A percentile compares a stretch with the other conserved stretches of the same genome.
These are phyloP conservation scores for Riparia riparia DNA, from an alignment of 2,113 vertebrate genomes.

Conservation along the genomic window DNA sequence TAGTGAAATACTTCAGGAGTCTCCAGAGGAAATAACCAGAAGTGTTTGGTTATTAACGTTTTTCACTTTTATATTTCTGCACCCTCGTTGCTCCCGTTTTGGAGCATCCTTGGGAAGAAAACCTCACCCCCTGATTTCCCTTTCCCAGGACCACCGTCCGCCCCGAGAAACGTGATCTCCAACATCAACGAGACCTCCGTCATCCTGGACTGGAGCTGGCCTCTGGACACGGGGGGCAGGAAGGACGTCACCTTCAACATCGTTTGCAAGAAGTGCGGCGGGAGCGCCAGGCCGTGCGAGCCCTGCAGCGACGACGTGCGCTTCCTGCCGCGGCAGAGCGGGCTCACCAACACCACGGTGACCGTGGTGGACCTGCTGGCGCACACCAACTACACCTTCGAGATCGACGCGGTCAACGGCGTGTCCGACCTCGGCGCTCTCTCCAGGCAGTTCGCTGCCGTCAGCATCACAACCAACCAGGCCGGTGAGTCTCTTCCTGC, in stretches of 20 bases:
- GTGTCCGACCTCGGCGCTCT: conserved; percentile 85
- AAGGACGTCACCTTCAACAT: conserved; percentile 93
- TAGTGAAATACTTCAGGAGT: background rate
- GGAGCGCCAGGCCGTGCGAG: conserved; percentile 80
- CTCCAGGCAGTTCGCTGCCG: conserved; percentile 88
- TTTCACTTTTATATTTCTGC: background rate
- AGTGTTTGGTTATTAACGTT: conserved; percentile 3
- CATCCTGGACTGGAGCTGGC: conserved; percentile 98
- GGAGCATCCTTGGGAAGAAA: background rate
- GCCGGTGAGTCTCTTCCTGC: conserved; percentile 84
- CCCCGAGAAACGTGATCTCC: conserved; percentile 95
- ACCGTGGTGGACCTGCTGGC: conserved; percentile 93
- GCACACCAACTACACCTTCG: conserved; percentile 98
- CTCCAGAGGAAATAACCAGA: conserved; percentile 18
- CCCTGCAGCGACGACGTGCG: conserved; percentile 87
- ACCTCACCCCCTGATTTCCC: conserved; percentile 29
- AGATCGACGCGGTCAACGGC: conserved; percentile 92
- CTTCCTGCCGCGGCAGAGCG: conserved; percentile 88
- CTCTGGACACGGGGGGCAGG: conserved; percentile 91
- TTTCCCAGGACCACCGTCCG: conserved; percentile 88
- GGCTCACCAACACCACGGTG: conserved; percentile 92
- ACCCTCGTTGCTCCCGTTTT: background rate
- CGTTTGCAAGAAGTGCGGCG: conserved; percentile 90
- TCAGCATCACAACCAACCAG: conserved; percentile 98
- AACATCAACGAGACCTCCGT: conserved; percentile 98